These are phyloP conservation scores for Dryas iulia DNA, from an alignment of 1,140 invertebrate genomes.

Conservation along the genomic window DNA sequence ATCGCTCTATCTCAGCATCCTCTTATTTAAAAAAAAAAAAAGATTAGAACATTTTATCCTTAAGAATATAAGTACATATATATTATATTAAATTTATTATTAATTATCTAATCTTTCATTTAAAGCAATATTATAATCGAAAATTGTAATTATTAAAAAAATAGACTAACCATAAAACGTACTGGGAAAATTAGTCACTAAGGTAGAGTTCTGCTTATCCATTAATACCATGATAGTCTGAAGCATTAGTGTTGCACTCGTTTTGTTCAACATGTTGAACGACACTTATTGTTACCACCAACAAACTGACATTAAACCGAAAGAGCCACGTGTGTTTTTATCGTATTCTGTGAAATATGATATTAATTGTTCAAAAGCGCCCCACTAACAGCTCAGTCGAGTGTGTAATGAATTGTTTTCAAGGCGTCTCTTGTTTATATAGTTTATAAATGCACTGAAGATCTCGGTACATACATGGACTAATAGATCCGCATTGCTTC, in stretches of 20 bases:
- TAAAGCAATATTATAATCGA: not conserved
- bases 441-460: slow-evolving; percentile 48
- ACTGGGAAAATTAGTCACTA: slow-evolving; percentile 59
- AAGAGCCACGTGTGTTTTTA: slow-evolving; percentile 45
- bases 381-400: slow-evolving; percentile 44
- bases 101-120: not conserved
- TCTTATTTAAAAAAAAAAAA: slow-evolving; percentile 42
- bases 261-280: slow-evolving; percentile 60
- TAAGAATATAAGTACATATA: too few relatives aligned
- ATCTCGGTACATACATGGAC: slow-evolving; percentile 44
- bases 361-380: slow-evolving; percentile 32
- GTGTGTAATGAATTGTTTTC: slow-evolving; percentile 48
- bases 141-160: slow-evolving; percentile 6
- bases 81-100: slow-evolving; percentile 18
- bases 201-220: slow-evolving; percentile 68
- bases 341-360: slow-evolving; percentile 44
- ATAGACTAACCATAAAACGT: slow-evolving; percentile 57
- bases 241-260: slow-evolving; percentile 74
- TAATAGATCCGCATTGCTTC: slow-evolving; percentile 61
- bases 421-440: slow-evolving; percentile 54
- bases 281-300: slow-evolving; percentile 21
- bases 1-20: slow-evolving; percentile 76
- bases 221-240: slow-evolving; percentile 77
- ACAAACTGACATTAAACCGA: slow-evolving; percentile 34
- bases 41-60: not conserved